Conservation (phyloP, 2,888 invertebrate species). For the Cephus nigrinus region DNA sequence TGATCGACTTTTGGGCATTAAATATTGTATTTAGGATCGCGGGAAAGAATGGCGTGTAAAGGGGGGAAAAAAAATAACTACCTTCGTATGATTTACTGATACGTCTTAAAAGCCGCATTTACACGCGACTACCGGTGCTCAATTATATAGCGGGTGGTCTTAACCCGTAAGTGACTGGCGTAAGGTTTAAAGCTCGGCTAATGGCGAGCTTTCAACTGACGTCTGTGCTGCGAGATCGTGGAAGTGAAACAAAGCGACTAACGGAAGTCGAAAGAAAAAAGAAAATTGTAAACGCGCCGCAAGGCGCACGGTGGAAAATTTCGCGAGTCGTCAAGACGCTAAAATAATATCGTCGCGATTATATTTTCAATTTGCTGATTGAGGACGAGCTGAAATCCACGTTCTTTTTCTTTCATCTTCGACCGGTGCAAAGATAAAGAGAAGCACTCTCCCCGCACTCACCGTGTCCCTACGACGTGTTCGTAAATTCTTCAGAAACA, state of each 20-base stretch:
- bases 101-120: neutral
- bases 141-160: neutral
- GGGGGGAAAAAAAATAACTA: neutral
- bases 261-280: neutral
- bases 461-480: slow-evolving; percentile 9
- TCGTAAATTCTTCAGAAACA: slow-evolving; percentile 5
- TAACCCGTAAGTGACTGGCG: neutral
- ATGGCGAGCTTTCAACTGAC: neutral
- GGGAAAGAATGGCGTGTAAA: neutral
- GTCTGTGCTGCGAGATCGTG: neutral
- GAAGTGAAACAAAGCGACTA: neutral
- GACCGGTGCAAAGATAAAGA: too few species aligned
- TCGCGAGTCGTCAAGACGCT: neutral
- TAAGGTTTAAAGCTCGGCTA: neutral
- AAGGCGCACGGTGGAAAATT: neutral
- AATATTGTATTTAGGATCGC: neutral
- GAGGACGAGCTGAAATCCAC: neutral
- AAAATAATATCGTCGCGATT: neutral
- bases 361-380: neutral
- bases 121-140: neutral
- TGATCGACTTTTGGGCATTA: neutral
- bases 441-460: neutral
- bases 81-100: neutral
- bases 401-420: too few species aligned
- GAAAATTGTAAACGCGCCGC: neutral